Evolutionary conservation across 2,113 vertebrate species (phyloP).

Genomic region (Forbesichthys papilliferus): DNA sequence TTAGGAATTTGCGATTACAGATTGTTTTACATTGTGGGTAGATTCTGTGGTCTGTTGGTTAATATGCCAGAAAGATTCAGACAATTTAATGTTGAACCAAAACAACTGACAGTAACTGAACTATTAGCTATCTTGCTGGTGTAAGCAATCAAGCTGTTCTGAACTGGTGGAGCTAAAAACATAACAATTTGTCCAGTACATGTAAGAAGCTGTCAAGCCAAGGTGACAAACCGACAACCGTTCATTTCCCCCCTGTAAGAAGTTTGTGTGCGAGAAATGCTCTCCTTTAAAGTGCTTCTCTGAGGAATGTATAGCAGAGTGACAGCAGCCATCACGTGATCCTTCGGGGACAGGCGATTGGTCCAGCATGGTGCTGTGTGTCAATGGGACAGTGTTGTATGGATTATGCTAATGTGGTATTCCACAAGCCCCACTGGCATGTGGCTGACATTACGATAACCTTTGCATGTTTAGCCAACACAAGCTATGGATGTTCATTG

Average conservation of each 20-base stretch:
- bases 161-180: too few relatives aligned
- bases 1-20: too few relatives aligned
- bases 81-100: too few relatives aligned
- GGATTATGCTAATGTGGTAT: constrained; percentile 81
- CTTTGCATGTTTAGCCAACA: constrained; percentile 78
- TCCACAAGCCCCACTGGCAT: constrained; percentile 72
- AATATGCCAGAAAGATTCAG: too few relatives aligned
- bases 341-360: constrained; percentile 42
- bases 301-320: constrained; percentile 8
- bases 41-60: too few relatives aligned
- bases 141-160: too few relatives aligned
- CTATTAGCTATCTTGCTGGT: too few relatives aligned
- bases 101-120: too few relatives aligned
- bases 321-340: constrained; percentile 44
- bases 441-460: constrained; percentile 79
- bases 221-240: too few relatives aligned
- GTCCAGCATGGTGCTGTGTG: constrained; percentile 35
- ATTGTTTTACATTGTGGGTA: too few relatives aligned
- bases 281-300: constrained; percentile 4
- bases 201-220: too few relatives aligned
- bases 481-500: constrained; percentile 72
- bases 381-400: constrained; percentile 64
- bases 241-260: neutral
- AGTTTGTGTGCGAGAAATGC: constrained; percentile 10
- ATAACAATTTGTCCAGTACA: too few relatives aligned